Conservation (phyloP, 2,113 vertebrate species). For the Melozone crissalis region DNA sequence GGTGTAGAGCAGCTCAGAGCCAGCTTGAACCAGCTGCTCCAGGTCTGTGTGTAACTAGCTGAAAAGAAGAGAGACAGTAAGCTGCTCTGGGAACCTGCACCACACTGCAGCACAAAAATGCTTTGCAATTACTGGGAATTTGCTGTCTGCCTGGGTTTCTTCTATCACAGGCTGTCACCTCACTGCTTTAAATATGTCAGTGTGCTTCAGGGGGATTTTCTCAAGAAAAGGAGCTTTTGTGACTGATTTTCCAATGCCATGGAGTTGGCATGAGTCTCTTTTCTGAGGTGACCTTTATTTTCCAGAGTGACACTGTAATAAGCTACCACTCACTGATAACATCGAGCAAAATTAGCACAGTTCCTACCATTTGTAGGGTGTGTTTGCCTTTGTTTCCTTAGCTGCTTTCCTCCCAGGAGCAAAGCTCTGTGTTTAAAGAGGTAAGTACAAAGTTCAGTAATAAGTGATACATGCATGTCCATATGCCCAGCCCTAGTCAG, state of each 20-base stretch:
- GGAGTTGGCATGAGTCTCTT: background rate
- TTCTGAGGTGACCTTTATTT: constrained; percentile 33
- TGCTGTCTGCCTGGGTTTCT: background rate
- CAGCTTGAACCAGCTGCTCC: constrained; percentile 42
- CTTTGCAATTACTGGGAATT: background rate
- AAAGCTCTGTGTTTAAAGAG: background rate
- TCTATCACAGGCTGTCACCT: background rate
- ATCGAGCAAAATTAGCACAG: background rate
- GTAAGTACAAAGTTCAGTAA: constrained; percentile 13
- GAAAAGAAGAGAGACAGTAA: background rate
- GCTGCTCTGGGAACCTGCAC: background rate
- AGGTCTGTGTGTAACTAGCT: background rate
- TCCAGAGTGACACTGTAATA: constrained; percentile 3
- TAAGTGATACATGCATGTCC: background rate
- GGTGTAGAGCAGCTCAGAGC: background rate
- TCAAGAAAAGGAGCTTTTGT: background rate
- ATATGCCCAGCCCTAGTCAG: background rate
- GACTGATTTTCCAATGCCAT: background rate
- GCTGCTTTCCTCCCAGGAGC: background rate
- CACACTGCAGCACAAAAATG: background rate
- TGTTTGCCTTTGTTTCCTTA: background rate
- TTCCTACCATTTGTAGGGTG: background rate
- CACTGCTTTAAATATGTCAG: background rate
- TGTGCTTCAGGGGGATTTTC: background rate
- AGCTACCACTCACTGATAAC: background rate